phyloP scores from a whole-genome alignment of 2,797 vertebrate species.

The Typhlichthys subterraneus region DNA sequence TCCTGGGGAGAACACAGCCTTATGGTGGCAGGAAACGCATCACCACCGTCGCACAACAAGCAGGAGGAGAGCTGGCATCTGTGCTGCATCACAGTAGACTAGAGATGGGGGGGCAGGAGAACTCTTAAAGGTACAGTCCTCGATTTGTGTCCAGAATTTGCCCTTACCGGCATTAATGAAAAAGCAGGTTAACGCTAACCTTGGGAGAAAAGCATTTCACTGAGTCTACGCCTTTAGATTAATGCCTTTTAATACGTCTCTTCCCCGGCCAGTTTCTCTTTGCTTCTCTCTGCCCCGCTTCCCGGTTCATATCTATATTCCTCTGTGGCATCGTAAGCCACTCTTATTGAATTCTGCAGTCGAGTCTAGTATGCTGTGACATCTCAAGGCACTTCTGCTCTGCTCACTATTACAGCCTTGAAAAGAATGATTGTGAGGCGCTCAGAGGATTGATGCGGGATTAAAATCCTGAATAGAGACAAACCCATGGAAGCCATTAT shows the following conservation, averaged over 20 bases:
- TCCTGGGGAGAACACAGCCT: conserved; percentile 55
- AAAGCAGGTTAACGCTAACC: conserved; percentile 46
- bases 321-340: conserved; percentile 18
- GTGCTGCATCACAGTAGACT: conserved; percentile 20
- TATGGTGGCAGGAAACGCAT: conserved; percentile 71
- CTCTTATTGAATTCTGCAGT: conserved; percentile 39
- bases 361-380: conserved; percentile 37
- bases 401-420: conserved; percentile 29
- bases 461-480: conserved; percentile 32
- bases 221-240: conserved; percentile 27
- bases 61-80: conserved; percentile 32
- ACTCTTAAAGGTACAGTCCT: too few relatives aligned
- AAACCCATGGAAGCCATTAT: conserved; percentile 38
- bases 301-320: not conserved
- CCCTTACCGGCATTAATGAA: not conserved
- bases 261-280: too few relatives aligned
- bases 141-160: too few relatives aligned
- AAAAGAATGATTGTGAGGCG: conserved; percentile 42
- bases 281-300: not conserved
- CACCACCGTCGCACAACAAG: conserved; percentile 40
- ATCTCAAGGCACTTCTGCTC: conserved; percentile 49
- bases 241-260: conserved; percentile 34
- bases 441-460: conserved; percentile 49
- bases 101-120: too few relatives aligned
- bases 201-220: conserved; percentile 49